Conservation (phyloP, 2,888 invertebrate genomes). For the Tubiluchus corallicola region DNA sequence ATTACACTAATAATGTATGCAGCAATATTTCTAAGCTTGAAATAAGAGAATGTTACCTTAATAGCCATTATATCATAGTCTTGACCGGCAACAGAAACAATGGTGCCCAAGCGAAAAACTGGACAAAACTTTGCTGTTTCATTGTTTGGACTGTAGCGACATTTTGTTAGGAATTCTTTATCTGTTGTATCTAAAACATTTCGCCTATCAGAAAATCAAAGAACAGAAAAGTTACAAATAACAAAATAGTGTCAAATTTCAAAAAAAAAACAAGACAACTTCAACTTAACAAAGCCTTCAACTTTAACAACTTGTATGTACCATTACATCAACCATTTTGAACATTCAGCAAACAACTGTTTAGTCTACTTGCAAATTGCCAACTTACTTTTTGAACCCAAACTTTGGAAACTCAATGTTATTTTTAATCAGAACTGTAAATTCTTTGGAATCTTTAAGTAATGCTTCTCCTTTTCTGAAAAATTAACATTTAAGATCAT, state of each 20-base stretch:
- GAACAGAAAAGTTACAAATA: no score
- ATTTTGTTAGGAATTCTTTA: neutral
- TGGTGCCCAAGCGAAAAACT: neutral
- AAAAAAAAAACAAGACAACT: no score
- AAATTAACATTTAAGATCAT: no score
- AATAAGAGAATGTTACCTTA: no score
- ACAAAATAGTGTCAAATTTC: no score
- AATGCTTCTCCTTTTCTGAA: neutral
- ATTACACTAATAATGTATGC: no score
- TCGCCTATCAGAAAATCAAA: neutral
- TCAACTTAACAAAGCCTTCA: neutral
- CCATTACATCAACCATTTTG: neutral
- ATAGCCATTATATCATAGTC: slow-evolving; percentile 18
- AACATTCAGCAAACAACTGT: neutral
- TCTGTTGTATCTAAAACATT: slow-evolving; percentile 1
- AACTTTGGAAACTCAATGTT: slow-evolving; percentile 28
- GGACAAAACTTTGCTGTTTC: neutral
- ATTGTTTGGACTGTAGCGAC: slow-evolving; percentile 3
- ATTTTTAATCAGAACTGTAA: slow-evolving; percentile 30
- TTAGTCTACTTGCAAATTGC: neutral
- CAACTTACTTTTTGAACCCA: slow-evolving; percentile 21
- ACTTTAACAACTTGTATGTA: neutral
- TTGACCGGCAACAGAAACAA: neutral
- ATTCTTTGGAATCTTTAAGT: slow-evolving; percentile 14
- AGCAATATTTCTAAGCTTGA: no score